A percentile compares a stretch with the other conserved stretches of the same genome.
Conservation (phyloP, 2,113 vertebrate species). For the Pygoscelis antarcticus region DNA sequence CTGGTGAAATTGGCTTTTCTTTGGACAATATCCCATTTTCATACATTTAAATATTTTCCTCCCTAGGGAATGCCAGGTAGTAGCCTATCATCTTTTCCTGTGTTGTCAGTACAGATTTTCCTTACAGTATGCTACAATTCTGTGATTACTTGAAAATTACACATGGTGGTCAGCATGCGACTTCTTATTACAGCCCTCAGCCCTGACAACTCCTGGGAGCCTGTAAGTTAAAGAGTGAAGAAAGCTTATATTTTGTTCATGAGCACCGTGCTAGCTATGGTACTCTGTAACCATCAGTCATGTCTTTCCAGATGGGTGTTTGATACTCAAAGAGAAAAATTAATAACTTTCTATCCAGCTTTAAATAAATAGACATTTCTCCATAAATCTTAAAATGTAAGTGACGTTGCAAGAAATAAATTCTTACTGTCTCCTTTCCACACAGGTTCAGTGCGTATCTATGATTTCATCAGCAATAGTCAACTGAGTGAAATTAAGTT, state of each 20-base stretch:
- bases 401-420: background rate
- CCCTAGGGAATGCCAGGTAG: background rate
- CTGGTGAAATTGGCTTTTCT: background rate
- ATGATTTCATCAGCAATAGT: slow-evolving; percentile 85
- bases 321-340: background rate
- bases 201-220: background rate
- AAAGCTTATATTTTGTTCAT: background rate
- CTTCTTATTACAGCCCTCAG: background rate
- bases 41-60: background rate
- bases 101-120: background rate
- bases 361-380: background rate
- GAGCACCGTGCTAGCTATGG: background rate
- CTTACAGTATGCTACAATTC: background rate
- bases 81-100: background rate
- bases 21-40: background rate
- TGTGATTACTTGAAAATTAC: background rate
- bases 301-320: background rate
- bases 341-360: background rate
- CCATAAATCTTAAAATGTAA: background rate
- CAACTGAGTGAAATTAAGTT: slow-evolving; percentile 79
- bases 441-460: slow-evolving; percentile 86
- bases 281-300: background rate
- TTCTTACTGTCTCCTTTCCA: background rate
- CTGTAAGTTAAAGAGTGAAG: background rate
- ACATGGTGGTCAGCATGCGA: background rate